Evolutionary conservation across 2,888 invertebrate species (phyloP), one percentile per base, ranked within the genome.

Genomic region (Netelia fuscicornis): DNA sequence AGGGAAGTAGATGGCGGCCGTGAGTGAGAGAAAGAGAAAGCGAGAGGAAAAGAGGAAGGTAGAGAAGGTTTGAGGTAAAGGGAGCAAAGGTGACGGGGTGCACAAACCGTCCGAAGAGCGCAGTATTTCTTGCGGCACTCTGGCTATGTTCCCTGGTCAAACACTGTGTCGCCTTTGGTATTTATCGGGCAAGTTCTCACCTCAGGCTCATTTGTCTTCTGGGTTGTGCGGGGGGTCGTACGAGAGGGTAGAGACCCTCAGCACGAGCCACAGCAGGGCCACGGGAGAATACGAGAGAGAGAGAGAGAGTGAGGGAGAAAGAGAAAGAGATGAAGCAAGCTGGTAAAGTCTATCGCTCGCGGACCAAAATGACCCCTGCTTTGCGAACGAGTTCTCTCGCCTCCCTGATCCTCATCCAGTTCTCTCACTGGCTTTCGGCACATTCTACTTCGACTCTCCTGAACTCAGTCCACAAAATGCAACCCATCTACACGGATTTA

Each of bases 151-250:
- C 91, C 88, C 91, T 92, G 93, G 93, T 93, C 93, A 92, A 93
- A 92, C 93, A 92, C 90, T 92, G 92, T 93, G 93, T 93, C 93
- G 93, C 93, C 92, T 93, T 93, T 90, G 92, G 93, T 93, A 93
- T 93, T 93, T 93, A 93, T 93, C 93, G 93, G 92, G 91, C 91
- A 93, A 93, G 93, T 93, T 93, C 93, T 93, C 93, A 93, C 93
- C 93, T 93, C 93, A 92, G 89, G 91, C 92, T 93, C 93, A 93
- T 93, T 93, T 93, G 93, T 93, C 93, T 93, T 93, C 92, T 87
- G 88, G 89, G 90, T 90, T 89, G 90, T 89, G 90, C 90, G 88
- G 89, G 87, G 87, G 87, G 87, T 84, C 84, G 65, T 83, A 83
- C 71, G 64, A 37, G 56, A 68, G 82, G 85, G 85, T 86, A 67